Evolutionary conservation across 64 coral and sea anemone species (phyloP).

Genomic region (Acropora yongei): DNA sequence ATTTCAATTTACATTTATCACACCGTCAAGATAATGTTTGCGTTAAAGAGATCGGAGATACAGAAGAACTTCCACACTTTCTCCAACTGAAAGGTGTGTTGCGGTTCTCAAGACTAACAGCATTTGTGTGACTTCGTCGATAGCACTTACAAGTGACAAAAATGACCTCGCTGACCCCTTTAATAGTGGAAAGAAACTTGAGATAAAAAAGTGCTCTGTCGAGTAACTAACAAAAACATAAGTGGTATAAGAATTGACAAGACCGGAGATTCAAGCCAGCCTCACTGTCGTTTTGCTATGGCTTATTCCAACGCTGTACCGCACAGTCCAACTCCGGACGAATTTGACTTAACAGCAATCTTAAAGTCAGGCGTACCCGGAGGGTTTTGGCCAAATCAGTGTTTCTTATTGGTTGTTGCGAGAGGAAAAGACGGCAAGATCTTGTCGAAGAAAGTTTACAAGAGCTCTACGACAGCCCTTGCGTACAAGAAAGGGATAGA

Average conservation of each 20-base stretch:
- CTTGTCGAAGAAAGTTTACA: constrained; percentile 34
- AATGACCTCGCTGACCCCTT: background rate
- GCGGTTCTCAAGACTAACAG: background rate
- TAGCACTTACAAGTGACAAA: background rate
- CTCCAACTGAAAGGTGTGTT: background rate
- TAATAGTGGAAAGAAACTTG: background rate
- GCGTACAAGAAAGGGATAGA: constrained; percentile 1
- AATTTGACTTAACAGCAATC: constrained; percentile 30
- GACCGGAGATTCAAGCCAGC: background rate
- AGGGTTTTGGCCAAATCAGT: constrained; percentile 35
- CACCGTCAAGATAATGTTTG: too few relatives aligned
- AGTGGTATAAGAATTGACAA: background rate
- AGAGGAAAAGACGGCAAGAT: constrained; percentile 37
- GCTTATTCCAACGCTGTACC: constrained; percentile 1
- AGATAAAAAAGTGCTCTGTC: background rate
- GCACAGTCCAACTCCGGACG: constrained; percentile 28
- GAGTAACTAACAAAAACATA: background rate
- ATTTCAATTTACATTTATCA: too few relatives aligned
- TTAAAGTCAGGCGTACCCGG: constrained; percentile 43
- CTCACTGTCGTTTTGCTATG: background rate
- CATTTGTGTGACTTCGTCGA: too few relatives aligned
- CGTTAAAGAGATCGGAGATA: too few relatives aligned
- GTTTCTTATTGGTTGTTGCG: background rate
- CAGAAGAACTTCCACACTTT: too few relatives aligned
- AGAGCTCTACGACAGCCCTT: background rate